phyloP scores from a whole-genome alignment of 2,888 invertebrate species.

The Dicranocentrus wangi region DNA sequence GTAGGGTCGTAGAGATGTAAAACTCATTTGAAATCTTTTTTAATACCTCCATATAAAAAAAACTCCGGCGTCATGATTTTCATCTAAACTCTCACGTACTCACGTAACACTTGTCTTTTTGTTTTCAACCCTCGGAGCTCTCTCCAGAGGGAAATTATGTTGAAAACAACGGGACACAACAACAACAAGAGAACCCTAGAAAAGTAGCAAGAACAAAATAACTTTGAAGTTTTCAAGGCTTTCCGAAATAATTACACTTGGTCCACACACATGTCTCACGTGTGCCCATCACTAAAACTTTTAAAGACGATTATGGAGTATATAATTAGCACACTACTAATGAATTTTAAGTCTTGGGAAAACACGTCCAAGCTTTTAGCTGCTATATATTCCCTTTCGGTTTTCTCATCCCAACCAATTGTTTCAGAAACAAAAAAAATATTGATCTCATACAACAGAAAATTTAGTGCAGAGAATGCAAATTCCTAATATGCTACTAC shows the following conservation, averaged over 20 bases:
- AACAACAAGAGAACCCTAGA: too few relatives aligned
- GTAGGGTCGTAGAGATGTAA: conserved; percentile 17
- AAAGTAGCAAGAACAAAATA: background rate
- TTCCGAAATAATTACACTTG: conserved; percentile 2
- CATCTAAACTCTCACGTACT: background rate
- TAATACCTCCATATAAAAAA: background rate
- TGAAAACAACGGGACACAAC: too few relatives aligned
- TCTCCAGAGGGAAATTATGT: too few relatives aligned
- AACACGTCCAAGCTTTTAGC: background rate
- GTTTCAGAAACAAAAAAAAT: too few relatives aligned
- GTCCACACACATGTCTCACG: background rate
- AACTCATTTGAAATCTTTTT: background rate
- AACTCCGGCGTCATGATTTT: background rate
- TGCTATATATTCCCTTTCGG: too few relatives aligned
- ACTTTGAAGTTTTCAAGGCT: conserved; percentile 13
- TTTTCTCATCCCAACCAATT: too few relatives aligned
- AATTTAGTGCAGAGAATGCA: too few relatives aligned
- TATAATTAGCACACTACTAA: conserved; percentile 43
- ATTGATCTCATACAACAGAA: too few relatives aligned
- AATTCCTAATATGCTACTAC: too few relatives aligned
- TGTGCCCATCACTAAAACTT: background rate
- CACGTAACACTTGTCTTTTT: too few relatives aligned
- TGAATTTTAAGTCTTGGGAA: conserved; percentile 7
- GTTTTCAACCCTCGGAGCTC: too few relatives aligned
- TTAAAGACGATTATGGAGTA: background rate